phyloP scores from a whole-genome alignment of 2,888 invertebrate species.

The Dinocampus coccinellae region DNA sequence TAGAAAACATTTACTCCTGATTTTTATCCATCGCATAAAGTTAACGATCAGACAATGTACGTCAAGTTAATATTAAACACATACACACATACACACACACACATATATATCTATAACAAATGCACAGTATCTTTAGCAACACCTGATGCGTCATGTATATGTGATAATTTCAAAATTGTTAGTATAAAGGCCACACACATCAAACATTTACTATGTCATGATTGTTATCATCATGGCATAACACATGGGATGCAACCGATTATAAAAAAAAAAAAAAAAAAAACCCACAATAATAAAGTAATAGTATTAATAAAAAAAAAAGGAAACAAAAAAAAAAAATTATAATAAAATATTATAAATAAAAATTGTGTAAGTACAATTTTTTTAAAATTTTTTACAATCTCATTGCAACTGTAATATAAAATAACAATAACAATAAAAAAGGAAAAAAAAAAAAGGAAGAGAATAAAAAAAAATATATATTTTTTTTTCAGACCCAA shows the following conservation, averaged over 20 bases:
- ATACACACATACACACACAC: not conserved
- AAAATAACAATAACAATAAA: no score
- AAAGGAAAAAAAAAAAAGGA: no score
- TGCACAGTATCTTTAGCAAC: not conserved
- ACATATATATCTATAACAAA: not conserved
- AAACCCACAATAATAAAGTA: not conserved
- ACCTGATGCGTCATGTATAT: not conserved
- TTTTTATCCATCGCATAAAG: constrained; percentile 1
- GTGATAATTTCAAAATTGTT: not conserved
- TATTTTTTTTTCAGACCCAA: not conserved
- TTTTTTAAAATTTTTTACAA: not conserved
- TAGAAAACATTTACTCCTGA: not conserved
- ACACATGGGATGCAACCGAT: not conserved
- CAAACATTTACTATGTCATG: not conserved
- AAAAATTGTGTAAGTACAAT: not conserved
- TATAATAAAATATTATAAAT: no score
- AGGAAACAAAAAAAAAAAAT: no score
- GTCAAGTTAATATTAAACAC: not conserved
- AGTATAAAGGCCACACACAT: not conserved
- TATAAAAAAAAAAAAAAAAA: not conserved
- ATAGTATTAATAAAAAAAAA: not conserved
- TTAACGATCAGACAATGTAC: constrained; percentile 2
- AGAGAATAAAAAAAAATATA: no score
- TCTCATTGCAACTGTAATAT: no score
- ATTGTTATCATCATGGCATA: not conserved